Evolutionary conservation across 2,797 vertebrate genomes (phyloP), one percentile per base, ranked within the genome.

Genomic region (Spinibarbus caldwelli): DNA sequence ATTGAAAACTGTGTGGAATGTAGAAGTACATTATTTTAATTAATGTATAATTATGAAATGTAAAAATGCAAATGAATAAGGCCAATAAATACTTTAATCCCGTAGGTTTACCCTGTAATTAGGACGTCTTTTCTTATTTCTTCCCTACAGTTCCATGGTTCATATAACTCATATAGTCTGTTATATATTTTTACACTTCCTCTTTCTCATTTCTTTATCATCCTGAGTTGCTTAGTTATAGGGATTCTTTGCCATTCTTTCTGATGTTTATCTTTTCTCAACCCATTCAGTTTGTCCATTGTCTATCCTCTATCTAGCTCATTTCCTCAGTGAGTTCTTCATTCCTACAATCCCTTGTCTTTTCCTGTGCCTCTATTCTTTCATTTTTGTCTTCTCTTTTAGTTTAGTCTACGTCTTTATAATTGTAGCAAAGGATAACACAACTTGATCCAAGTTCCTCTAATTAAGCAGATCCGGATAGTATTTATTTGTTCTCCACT

Each of bases 21-120:
- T 49, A 54, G 76, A 85, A 79, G 77, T 36, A 49, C 45, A 38
- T 9, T 78, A 45, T 80, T 71, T 70, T 59, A 62, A 83, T 83
- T 83, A 26, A 38, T 29, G 72, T 34, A 41, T 64, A 83, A 64
- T 64, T 82, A 71, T 75, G 54, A 83, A 45, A 75, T 83, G 19
- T 38, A 78, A 76, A 75, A 83, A 84, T 84, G 75, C 64, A 84
- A 78, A 78, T 79, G 41, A 78, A 57, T 26, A 47, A 71, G 76
- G 67, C 36, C 21, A 36, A 67, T 67, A 59, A 41, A 73, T 62
- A 2, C 19, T 72, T 34, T 62, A 72, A 62, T 82, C 66, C 29
- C n/a, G 14, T 70, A 52, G 64, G 9, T 47, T 59, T 78, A 59
- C 29, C 34, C 49, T 77, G 29, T 85, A 85, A 84, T 71, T 85